These are phyloP conservation scores for Drosophila subpulchrella DNA, from an alignment of 1,140 invertebrate genomes.

Conservation along the genomic window DNA sequence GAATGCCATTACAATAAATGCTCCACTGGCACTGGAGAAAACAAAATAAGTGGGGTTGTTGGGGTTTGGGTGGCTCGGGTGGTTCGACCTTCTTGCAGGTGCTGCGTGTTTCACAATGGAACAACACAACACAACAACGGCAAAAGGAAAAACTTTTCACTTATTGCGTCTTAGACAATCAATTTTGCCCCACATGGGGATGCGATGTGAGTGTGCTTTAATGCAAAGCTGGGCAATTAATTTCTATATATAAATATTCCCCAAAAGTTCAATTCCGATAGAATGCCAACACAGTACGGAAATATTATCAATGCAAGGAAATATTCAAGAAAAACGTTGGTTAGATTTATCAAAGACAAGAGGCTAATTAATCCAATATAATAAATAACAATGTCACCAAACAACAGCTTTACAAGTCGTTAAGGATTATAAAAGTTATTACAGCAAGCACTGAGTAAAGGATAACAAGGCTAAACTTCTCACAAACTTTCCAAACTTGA, in stretches of 20 bases:
- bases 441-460: too few species aligned
- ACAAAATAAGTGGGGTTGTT: neutral
- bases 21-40: constrained; percentile 18
- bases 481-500: too few species aligned
- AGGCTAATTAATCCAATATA: too few species aligned
- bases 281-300: neutral
- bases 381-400: too few species aligned
- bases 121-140: constrained; percentile 11
- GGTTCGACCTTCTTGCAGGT: constrained; percentile 41
- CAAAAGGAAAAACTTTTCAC: constrained; percentile 33
- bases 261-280: neutral
- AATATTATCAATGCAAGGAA: neutral
- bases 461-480: too few species aligned
- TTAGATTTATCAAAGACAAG: too few species aligned
- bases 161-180: constrained; percentile 51
- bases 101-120: constrained; percentile 40
- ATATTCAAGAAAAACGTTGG: too few species aligned
- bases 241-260: constrained; percentile 28
- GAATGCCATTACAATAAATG: constrained; percentile 65
- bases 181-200: constrained; percentile 10
- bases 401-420: too few species aligned
- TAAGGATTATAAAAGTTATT: too few species aligned
- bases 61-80: neutral
- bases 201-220: neutral
- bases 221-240: constrained; percentile 20